Evolutionary conservation across 2,113 vertebrate species (phyloP).

Genomic region (Petrocephalus microphthalmus): DNA sequence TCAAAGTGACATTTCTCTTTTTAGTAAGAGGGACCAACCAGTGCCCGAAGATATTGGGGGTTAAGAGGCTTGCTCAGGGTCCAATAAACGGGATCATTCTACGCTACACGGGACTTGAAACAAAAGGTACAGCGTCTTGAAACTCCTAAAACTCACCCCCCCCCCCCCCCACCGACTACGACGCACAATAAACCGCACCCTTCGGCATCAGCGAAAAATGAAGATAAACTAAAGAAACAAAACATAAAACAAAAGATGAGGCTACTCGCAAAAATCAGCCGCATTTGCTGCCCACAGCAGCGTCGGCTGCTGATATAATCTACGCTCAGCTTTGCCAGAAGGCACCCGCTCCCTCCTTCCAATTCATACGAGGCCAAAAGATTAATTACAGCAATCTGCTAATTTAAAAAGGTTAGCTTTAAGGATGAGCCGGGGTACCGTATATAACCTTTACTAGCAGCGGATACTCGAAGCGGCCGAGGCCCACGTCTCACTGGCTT

Average conservation of each 20-base stretch:
- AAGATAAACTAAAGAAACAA: neutral
- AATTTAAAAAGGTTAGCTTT: conserved; percentile 6
- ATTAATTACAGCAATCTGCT: neutral
- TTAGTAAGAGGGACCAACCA: neutral
- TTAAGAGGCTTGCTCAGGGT: neutral
- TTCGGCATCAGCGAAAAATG: neutral
- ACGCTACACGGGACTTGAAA: neutral
- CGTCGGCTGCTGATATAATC: neutral
- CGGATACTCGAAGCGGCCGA: neutral
- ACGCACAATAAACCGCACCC: neutral
- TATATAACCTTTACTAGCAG: neutral
- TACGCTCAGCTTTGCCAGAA: neutral
- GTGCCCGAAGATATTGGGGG: neutral
- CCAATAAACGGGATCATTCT: neutral
- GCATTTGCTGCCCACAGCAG: neutral
- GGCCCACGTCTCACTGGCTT: neutral
- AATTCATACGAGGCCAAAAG: neutral
- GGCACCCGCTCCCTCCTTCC: neutral
- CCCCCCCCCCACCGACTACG: neutral
- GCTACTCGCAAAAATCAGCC: neutral
- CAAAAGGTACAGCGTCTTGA: neutral
- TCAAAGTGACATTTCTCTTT: neutral
- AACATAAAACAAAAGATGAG: neutral
- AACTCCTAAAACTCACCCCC: neutral
- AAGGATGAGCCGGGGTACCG: neutral